phyloP scores from a whole-genome alignment of 2,113 vertebrate species.

The Morone saxatilis region DNA sequence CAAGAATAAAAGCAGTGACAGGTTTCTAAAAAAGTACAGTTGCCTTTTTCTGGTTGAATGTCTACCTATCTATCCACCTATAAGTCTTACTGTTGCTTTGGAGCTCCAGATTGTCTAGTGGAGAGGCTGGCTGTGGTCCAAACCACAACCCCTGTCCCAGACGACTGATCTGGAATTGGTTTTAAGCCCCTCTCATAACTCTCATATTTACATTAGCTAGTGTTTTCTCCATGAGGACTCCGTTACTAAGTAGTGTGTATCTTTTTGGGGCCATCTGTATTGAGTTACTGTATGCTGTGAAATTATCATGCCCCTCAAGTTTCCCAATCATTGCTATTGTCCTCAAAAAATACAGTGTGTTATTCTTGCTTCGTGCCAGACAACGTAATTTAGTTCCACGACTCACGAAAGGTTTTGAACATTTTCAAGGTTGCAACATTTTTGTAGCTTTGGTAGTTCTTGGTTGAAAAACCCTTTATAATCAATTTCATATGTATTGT shows the following conservation, averaged over 20 bases:
- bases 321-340: neutral
- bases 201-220: slow-evolving; percentile 52
- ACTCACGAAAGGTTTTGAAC: neutral
- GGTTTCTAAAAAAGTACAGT: neutral
- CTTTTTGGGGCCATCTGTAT: slow-evolving; percentile 1
- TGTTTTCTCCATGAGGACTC: slow-evolving; percentile 34
- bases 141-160: slow-evolving; percentile 56
- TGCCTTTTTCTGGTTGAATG: neutral
- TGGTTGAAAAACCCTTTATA: neutral
- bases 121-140: slow-evolving; percentile 56
- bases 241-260: neutral
- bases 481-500: slow-evolving; percentile 5
- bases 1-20: neutral
- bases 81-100: slow-evolving; percentile 4
- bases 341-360: neutral
- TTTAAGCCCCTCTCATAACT: slow-evolving; percentile 51
- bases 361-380: neutral
- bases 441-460: neutral
- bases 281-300: neutral
- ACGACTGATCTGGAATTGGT: slow-evolving; percentile 73
- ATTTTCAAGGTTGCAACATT: neutral
- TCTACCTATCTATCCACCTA: neutral
- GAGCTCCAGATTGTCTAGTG: slow-evolving; percentile 18
- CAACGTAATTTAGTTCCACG: neutral
- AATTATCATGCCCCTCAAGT: neutral